phyloP scores from a whole-genome alignment of 2,113 vertebrate genomes.

The Aramus guarauna region DNA sequence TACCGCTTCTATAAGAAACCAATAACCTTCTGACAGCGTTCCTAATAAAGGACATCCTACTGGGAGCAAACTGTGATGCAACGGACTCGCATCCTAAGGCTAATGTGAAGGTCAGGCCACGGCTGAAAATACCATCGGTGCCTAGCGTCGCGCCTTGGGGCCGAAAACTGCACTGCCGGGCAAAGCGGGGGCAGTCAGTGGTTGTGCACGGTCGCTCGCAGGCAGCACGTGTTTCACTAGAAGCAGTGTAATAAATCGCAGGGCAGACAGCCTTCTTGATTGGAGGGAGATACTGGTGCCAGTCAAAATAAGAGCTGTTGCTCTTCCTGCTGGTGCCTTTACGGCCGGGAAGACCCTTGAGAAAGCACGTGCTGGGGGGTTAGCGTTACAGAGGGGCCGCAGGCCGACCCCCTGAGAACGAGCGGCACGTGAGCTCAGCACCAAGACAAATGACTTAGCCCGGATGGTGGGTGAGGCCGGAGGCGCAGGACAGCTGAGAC shows the following conservation, averaged over 20 bases:
- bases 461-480: accelerated
- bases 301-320: neutral
- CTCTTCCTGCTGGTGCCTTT: neutral
- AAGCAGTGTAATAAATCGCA: neutral
- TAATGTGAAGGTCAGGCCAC: constrained; percentile 1
- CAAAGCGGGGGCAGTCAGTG: neutral
- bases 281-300: neutral
- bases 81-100: neutral
- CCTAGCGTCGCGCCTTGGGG: neutral
- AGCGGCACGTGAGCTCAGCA: neutral
- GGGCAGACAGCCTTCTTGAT: neutral
- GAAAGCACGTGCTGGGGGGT: neutral
- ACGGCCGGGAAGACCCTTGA: accelerated
- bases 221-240: neutral
- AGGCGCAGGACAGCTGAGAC: neutral
- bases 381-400: neutral
- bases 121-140: neutral
- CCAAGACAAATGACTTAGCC: neutral
- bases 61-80: neutral
- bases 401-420: accelerated
- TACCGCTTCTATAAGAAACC: neutral
- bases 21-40: neutral
- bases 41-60: neutral
- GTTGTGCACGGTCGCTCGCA: neutral
- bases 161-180: neutral